These are phyloP conservation scores for Muscicapa striata DNA, from an alignment of 2,797 vertebrate genomes.

Conservation along the genomic window DNA sequence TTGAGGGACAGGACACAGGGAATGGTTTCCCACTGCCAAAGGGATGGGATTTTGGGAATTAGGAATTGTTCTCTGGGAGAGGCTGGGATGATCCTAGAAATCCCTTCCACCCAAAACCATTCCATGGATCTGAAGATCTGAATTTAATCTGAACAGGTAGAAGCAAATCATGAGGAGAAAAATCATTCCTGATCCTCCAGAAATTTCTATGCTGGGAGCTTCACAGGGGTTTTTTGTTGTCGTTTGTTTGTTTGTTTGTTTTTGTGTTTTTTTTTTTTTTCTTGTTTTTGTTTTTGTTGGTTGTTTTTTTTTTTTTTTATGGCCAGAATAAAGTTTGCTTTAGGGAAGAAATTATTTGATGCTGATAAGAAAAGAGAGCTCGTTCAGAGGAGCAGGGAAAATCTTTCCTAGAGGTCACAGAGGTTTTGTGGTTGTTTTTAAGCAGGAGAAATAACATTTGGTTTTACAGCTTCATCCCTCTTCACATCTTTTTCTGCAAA, in stretches of 20 bases:
- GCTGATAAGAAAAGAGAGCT: background rate
- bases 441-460: background rate
- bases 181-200: background rate
- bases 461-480: background rate
- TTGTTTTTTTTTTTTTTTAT: too few relatives aligned
- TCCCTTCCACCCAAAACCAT: background rate
- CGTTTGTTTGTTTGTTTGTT: too few relatives aligned
- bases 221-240: background rate
- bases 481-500: background rate
- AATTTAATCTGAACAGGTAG: background rate
- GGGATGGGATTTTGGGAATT: background rate
- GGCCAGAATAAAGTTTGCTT: background rate
- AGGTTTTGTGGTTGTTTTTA: background rate
- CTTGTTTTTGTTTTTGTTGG: too few relatives aligned
- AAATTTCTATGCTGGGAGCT: background rate
- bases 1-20: background rate
- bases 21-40: background rate
- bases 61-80: background rate
- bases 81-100: accelerated
- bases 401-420: background rate
- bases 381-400: background rate
- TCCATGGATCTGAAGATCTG: background rate
- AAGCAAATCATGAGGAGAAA: background rate
- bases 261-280: too few relatives aligned
- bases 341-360: background rate